These are phyloP conservation scores for Myanophis thanlyinensis DNA, from an alignment of 2,113 vertebrate species.

Conservation along the genomic window DNA sequence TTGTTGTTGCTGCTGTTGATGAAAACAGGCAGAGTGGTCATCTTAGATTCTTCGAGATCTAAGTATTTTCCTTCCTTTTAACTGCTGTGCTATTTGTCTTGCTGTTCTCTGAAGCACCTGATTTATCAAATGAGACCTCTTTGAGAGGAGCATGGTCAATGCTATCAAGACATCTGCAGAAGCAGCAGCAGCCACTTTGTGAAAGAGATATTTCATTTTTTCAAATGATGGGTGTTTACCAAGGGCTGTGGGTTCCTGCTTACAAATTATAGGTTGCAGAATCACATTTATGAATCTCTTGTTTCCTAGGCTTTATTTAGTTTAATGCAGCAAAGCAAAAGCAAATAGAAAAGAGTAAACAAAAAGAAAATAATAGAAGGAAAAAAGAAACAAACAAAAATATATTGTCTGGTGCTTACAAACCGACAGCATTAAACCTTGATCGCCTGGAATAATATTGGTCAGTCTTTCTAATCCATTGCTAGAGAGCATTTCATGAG, in stretches of 20 bases:
- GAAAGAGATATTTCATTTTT: not conserved
- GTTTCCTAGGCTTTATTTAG: not conserved
- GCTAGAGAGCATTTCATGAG: not conserved
- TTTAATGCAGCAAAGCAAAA: not conserved
- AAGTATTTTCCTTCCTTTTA: constrained; percentile 17
- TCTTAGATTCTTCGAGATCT: not conserved
- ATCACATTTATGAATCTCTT: not conserved
- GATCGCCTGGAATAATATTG: not conserved
- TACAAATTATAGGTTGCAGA: not conserved
- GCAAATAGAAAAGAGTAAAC: not conserved
- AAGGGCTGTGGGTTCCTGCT: not conserved
- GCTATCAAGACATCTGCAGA: not conserved
- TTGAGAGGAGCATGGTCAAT: not conserved
- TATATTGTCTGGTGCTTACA: not conserved
- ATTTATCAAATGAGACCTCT: not conserved
- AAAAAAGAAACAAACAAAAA: not conserved
- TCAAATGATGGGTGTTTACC: not conserved
- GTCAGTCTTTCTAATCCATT: not conserved
- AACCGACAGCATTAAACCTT: not conserved
- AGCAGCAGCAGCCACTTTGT: not conserved
- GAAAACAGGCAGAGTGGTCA: constrained; percentile 57
- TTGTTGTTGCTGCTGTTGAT: constrained; percentile 55
- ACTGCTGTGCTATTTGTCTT: not conserved
- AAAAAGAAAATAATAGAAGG: not conserved
- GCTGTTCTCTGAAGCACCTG: constrained; percentile 11